Conservation (phyloP, 1,140 invertebrate genomes). For the Hylaeus anthracinus region DNA sequence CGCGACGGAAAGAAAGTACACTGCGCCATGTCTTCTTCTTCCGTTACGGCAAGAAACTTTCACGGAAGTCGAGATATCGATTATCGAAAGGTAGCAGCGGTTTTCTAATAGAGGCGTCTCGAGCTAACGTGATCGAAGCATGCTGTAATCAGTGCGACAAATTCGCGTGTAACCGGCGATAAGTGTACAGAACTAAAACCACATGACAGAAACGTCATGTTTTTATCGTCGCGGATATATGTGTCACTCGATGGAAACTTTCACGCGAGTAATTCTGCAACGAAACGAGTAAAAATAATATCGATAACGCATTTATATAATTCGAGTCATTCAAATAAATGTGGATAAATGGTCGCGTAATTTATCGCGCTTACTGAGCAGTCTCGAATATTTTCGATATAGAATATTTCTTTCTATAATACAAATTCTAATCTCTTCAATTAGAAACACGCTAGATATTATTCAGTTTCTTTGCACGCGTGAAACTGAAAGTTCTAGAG, state of each 20-base stretch:
- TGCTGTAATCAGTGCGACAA: not conserved
- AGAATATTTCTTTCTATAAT: too few species aligned
- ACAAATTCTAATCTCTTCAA: too few species aligned
- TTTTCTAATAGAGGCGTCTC: not conserved
- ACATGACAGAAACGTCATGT: not conserved
- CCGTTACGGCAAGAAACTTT: slow-evolving; percentile 1
- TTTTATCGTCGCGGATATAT: not conserved
- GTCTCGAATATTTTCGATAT: not conserved
- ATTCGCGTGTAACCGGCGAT: not conserved
- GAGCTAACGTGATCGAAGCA: not conserved
- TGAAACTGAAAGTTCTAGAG: not conserved
- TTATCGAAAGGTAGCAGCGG: not conserved
- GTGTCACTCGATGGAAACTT: not conserved
- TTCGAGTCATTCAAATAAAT: not conserved
- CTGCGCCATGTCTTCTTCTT: not conserved
- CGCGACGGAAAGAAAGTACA: slow-evolving; percentile 18
- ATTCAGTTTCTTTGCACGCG: too few species aligned
- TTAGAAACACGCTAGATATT: too few species aligned
- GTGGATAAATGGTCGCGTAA: too few species aligned
- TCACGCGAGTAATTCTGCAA: not conserved
- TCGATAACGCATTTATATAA: not conserved
- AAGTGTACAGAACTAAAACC: not conserved
- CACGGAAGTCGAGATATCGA: slow-evolving; percentile 14
- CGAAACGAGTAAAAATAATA: not conserved
- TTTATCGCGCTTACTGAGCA: too few species aligned